Base-by-base conservation (phyloP, 2,113 vertebrate genomes). In the Hoplias malabaricus region DNA sequence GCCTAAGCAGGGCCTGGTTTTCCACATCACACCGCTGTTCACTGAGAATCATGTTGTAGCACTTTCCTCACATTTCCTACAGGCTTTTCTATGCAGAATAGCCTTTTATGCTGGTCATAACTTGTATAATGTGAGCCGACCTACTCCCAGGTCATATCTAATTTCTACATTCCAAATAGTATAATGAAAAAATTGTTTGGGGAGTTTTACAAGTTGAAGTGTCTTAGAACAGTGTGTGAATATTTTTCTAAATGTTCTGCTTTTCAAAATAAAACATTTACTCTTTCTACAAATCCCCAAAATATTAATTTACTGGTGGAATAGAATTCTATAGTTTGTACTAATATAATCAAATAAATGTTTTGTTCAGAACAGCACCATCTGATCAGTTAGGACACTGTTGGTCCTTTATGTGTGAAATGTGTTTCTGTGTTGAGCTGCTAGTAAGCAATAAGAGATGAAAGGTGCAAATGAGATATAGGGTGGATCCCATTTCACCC, bases 11-110 rank as follows among this genome's bases (percentile, higher is more conserved):
- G 56, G 71, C 25, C 68, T 46, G 70, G 48, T 73, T 65, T 59
- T 74, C 63, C 53, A 79, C 77, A 62, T 66, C 29, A 48, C 50
- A 65, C 54, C 46, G 57, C 54, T 76, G 77, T 68, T 65, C 65
- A 46, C 56, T 36, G 56, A 69, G 53, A 33, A 69, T 14, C 34
- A 34, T 46, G 40, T 27, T 56, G 34, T 68, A 73, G 48, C 50
- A 42, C 59, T 59, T 66, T 71, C 38, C 3, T 36, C 34, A 13
- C 54, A 14, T 7, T 13, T 62, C 29, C 56, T 34, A 33, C 48
- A 13, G 13, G 25, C n/a, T 43, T 59, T 46, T 5, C n/a, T 40
- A 8, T 40, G 19, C 9, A 68, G 53, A 48, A 31, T 38, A 50
- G 0, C 27, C 25, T 2, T 10, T 33, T 14, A n/a, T 21, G 40